Percentiles rank a stretch among this genome's conserved stretches.
phyloP scores from a whole-genome alignment of 2,113 vertebrate genomes.

The Otocyon megalotis region DNA sequence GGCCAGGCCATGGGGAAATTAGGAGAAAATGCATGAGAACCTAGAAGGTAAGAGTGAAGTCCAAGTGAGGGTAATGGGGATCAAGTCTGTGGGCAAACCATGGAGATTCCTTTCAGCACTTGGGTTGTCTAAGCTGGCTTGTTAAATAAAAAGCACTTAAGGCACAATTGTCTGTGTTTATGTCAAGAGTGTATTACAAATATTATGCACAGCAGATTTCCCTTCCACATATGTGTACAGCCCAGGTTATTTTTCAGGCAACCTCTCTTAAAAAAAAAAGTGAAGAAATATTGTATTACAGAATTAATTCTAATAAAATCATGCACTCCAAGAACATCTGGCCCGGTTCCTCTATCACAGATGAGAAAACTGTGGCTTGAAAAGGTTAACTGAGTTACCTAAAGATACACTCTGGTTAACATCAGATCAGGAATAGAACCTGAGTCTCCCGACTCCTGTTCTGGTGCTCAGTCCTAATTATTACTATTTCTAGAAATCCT shows the following conservation, averaged over 20 bases:
- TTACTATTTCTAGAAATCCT: conserved; percentile 63
- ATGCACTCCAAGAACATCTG: not conserved
- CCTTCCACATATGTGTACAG: not conserved
- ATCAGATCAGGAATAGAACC: not conserved
- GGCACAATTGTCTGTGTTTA: not conserved
- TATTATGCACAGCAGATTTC: not conserved
- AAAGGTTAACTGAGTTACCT: not conserved
- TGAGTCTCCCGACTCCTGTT: not conserved
- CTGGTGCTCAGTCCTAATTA: not conserved
- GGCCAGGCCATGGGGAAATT: not conserved
- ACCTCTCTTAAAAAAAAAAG: not conserved
- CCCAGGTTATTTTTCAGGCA: not conserved
- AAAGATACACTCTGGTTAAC: not conserved
- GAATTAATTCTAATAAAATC: not conserved
- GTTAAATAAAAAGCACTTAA: not conserved
- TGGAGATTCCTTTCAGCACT: not conserved
- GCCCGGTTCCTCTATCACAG: not conserved
- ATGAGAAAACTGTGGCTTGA: not conserved
- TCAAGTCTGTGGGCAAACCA: not conserved
- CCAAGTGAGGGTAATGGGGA: not conserved
- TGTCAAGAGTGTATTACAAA: not conserved
- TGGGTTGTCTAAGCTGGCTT: not conserved
- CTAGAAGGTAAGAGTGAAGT: not conserved
- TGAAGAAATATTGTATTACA: not conserved
- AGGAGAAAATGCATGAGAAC: not conserved